Base-by-base conservation (phyloP, 2,113 vertebrate species). In the Eurystomus gularis region DNA sequence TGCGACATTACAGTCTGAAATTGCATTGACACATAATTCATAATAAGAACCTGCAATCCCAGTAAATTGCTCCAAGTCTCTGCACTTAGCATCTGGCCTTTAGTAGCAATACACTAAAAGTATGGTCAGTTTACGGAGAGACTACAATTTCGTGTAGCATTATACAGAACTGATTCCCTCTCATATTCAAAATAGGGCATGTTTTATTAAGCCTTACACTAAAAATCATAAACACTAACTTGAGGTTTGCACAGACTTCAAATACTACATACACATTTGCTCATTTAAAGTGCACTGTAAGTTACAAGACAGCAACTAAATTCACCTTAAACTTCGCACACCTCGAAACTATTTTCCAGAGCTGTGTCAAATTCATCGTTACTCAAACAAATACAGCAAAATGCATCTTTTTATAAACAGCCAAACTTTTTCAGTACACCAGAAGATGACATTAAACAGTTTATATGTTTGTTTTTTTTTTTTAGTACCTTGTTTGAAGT, bases 401-500 rank as follows among this genome's bases (percentile, higher is more conserved):
- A 39, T 11, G 3, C 8, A 28, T 18, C 19, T 44, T 35, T 42
- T 57, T 40, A 20, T 64, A 40, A 88, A 61, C 17, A 55, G 9
- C 10, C 20, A 64, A 21, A 6, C 25, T 69, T 86, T 83, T 61
- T 54, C 46, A 84, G 49, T 91, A 69, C 29, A 72, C 20, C 44
- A 44, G 35, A 82, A 26, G 35, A 84, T 17, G 9, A 12, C 20
- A 48, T 24, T 31, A 69, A 44, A 48, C 6, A 39, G n/a, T 9
- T 26, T 26, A 29, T 13, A 12, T 7, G 6, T 18, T 69, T 54
- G 31, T 20, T 52, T 77, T 77, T 20, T 42, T 40, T 20, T 65
- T 48, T 79, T 24, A 92, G 60, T 95, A 99, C 99, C 99, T 99
- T 93, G 99, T 99, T 84, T 99, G 99, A 92, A 99, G 98, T 70